These are phyloP conservation scores for Morelia viridis DNA, from an alignment of 2,797 vertebrate genomes.

Conservation along the genomic window DNA sequence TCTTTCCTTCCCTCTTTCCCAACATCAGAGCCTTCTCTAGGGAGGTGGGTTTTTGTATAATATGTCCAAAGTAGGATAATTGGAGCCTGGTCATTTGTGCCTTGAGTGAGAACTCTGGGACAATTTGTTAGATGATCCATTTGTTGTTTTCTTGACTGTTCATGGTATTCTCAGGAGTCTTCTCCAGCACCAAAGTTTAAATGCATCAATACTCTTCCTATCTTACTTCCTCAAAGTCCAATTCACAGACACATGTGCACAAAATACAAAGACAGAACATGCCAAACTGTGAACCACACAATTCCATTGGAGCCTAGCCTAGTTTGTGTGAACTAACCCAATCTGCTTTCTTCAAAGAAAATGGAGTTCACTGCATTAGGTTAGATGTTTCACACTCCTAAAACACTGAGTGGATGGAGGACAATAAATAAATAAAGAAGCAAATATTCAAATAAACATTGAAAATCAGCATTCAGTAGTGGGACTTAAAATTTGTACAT, in stretches of 20 bases:
- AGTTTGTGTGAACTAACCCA: no score
- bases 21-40: neutral
- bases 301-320: no score
- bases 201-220: neutral
- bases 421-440: no score
- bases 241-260: neutral
- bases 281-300: neutral
- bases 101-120: neutral
- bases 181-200: neutral
- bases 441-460: no score
- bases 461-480: no score
- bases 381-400: neutral
- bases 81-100: neutral
- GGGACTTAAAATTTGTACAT: no score
- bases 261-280: neutral
- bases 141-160: neutral
- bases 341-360: neutral
- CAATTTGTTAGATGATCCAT: neutral
- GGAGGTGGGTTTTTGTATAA: neutral
- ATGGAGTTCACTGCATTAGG: neutral
- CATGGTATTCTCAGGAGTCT: neutral
- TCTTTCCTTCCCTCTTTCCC: neutral
- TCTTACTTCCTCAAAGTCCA: neutral
- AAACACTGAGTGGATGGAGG: no score
- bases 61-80: neutral